These are phyloP conservation scores for Peromyscus melanophrys DNA, from an alignment of 2,797 vertebrate genomes.

Conservation along the genomic window DNA sequence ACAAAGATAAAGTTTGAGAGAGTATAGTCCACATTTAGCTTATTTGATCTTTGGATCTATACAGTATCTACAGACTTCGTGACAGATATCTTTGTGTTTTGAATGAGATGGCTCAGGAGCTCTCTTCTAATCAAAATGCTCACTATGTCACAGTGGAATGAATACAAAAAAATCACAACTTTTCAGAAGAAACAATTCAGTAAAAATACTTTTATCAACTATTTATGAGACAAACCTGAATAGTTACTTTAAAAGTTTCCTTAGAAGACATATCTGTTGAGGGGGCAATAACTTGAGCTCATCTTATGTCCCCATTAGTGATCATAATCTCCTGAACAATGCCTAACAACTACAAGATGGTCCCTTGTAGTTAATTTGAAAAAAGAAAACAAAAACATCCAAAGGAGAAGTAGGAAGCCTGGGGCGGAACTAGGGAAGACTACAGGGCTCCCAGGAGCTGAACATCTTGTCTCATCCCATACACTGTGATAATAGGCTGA, in stretches of 20 bases:
- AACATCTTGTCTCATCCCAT: neutral
- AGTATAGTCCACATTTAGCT: neutral
- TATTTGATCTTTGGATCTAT: neutral
- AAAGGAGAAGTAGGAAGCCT: slow-evolving; percentile 10
- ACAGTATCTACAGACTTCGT: neutral
- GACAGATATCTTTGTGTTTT: neutral
- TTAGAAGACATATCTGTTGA: neutral
- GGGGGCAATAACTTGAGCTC: neutral
- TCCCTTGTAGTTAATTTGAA: neutral
- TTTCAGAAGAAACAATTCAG: slow-evolving; percentile 11
- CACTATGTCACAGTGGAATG: neutral
- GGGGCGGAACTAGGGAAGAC: neutral
- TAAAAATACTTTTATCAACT: slow-evolving; percentile 22
- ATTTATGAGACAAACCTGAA: neutral
- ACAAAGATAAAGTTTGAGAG: neutral
- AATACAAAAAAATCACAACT: neutral
- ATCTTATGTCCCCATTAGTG: neutral
- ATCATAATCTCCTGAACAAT: neutral
- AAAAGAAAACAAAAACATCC: neutral
- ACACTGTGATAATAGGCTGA: neutral
- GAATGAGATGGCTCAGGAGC: neutral
- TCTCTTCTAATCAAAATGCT: neutral
- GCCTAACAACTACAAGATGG: neutral
- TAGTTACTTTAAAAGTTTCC: slow-evolving; percentile 26
- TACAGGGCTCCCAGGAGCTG: neutral